Percentiles rank a stretch among this genome's conserved stretches.
These are phyloP conservation scores for Mastomys coucha DNA, from an alignment of 2,113 vertebrate species.

Conservation along the genomic window DNA sequence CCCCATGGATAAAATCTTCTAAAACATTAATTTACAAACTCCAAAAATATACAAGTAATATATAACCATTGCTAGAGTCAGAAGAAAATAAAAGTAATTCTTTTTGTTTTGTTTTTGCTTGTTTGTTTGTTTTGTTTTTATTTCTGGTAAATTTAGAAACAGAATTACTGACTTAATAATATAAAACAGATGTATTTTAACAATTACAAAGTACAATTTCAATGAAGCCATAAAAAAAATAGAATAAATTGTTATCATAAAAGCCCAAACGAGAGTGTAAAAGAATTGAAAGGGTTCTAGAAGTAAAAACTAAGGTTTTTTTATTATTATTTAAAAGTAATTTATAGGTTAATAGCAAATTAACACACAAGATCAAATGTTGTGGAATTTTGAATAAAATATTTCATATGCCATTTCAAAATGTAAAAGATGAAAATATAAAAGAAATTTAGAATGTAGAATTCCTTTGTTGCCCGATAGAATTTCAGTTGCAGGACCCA, in stretches of 20 bases:
- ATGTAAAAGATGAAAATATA: not conserved
- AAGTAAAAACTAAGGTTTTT: slow-evolving; percentile 9
- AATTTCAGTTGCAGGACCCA: not conserved
- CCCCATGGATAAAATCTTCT: not conserved
- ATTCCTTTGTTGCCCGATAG: not conserved
- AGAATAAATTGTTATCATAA: not conserved
- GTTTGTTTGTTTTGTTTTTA: not conserved
- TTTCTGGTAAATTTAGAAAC: not conserved
- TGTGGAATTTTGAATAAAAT: not conserved
- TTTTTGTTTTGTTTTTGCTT: not conserved
- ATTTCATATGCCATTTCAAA: not conserved
- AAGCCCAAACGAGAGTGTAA: not conserved
- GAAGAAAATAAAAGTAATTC: not conserved
- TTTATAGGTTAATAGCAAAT: not conserved
- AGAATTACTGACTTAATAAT: not conserved
- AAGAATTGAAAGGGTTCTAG: not conserved
- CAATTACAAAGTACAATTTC: not conserved
- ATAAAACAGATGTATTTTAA: not conserved
- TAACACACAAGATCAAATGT: not conserved
- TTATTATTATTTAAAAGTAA: slow-evolving; percentile 14
- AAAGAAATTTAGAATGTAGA: not conserved
- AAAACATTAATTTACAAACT: not conserved
- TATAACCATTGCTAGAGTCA: not conserved
- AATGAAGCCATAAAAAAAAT: slow-evolving; percentile 8
- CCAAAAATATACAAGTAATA: not conserved